Conservation (phyloP, 2,113 vertebrate genomes). For the Anhinga rufa region DNA sequence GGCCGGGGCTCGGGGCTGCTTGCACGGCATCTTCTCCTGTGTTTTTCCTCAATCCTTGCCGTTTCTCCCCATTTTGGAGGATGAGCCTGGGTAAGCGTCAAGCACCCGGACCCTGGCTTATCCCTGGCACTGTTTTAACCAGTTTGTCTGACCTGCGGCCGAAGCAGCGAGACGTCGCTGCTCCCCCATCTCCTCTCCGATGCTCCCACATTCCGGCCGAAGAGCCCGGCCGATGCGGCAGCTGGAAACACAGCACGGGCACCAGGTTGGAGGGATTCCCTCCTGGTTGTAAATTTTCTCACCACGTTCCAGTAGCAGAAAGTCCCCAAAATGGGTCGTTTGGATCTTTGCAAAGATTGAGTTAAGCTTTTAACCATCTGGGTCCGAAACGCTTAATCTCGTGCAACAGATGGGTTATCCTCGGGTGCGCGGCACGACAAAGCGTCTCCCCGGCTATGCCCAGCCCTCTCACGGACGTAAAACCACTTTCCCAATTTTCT, state of each 20-base stretch:
- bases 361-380: conserved; percentile 4
- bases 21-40: rapidly evolving
- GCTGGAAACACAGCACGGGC: not conserved
- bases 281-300: not conserved
- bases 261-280: not conserved
- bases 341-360: not conserved
- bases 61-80: not conserved
- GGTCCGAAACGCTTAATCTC: not conserved
- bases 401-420: not conserved
- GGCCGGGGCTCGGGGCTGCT: not conserved
- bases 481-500: not conserved
- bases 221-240: rapidly evolving
- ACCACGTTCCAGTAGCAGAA: not conserved
- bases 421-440: not conserved
- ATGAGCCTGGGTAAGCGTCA: rapidly evolving
- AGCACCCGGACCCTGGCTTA: not conserved
- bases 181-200: not conserved
- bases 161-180: rapidly evolving
- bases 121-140: rapidly evolving
- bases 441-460: not conserved
- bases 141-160: rapidly evolving
- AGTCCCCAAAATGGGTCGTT: conserved; percentile 32
- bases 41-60: not conserved
- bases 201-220: not conserved
- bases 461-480: rapidly evolving